Base-by-base conservation (phyloP, 1,140 invertebrate species). In the Platorchestia sp. region DNA sequence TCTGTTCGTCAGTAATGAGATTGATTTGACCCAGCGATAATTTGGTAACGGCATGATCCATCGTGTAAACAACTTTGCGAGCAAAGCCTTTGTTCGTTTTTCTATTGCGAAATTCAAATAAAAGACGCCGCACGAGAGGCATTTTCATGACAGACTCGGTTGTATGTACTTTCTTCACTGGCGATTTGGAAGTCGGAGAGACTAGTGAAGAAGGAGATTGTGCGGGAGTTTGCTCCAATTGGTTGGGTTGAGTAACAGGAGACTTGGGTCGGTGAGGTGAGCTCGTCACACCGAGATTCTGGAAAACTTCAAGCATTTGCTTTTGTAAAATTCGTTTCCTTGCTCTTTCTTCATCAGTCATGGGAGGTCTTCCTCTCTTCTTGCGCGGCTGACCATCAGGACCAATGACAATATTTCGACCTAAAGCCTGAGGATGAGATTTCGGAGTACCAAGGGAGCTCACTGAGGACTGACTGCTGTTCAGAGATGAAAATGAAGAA, bases 41-140 rank as follows among this genome's bases (percentile, higher is more conserved):
- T 86, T 95, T 95, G 87, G 95, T 90, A 19, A 95, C 86, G 45
- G 89, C 95, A 51, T 90, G 89, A 51, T 95, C 95, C 95, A 95
- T 90, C 16, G 95, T 95, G 41, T 95, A 90, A 27, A 91, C 91
- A n/a, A 93, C 91, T 41, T 93, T 93, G 10, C 91, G 43, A 93
- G 91, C 91, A 47, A 93, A 93, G 45, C 91, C 91, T 93, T 93
- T 93, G 44, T 47, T 93, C 45, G 91, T 47, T 93, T 93, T 93
- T 19, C 91, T 44, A 36, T 93, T 93, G 7, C 91, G 91, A 45
- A 45, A 47, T 93, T 93, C 91, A 93, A 93, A 93, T 22, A 95
- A 16, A 89, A 95, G 86, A 86, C 95, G 59, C 44, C 86, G 86
- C 36, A 95, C 89, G 6, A 95, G 45, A 22, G 95, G 95, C 16